phyloP scores from a whole-genome alignment of 2,888 invertebrate genomes.

The Diarsia mendica region DNA sequence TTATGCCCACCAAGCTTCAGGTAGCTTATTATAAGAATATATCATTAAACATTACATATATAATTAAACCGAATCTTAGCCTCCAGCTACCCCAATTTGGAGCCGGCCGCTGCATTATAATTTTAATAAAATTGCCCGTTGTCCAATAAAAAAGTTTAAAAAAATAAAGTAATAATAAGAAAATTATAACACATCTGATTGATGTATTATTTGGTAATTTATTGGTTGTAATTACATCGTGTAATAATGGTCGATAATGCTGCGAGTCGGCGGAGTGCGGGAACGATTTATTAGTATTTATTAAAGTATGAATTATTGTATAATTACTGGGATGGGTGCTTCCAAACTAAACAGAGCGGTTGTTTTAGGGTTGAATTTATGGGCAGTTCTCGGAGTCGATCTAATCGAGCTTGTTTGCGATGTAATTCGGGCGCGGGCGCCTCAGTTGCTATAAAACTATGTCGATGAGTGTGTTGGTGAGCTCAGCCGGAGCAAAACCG shows the following conservation, averaged over 20 bases:
- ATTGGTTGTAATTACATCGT: conserved; percentile 90
- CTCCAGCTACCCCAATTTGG: conserved; percentile 88
- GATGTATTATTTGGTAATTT: conserved; percentile 91
- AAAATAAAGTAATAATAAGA: conserved; percentile 80
- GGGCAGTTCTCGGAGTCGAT: conserved; percentile 85
- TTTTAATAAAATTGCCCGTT: conserved; percentile 89
- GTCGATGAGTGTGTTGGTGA: conserved; percentile 61
- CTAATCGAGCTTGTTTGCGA: conserved; percentile 82
- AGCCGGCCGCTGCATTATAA: conserved; percentile 85
- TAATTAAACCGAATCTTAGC: conserved; percentile 88
- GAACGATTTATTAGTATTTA: conserved; percentile 90
- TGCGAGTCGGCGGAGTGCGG: conserved; percentile 77
- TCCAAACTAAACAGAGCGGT: conserved; percentile 89
- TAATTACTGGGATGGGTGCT: conserved; percentile 89
- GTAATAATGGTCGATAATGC: conserved; percentile 89
- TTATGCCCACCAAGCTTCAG: conserved; percentile 88
- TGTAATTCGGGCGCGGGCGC: conserved; percentile 74
- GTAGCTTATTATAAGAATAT: conserved; percentile 90
- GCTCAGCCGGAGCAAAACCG: conserved; percentile 57
- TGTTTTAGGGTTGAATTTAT: conserved; percentile 89
- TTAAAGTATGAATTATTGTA: conserved; percentile 90
- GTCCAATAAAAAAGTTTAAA: conserved; percentile 80
- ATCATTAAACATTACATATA: conserved; percentile 90
- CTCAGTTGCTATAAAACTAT: conserved; percentile 67
- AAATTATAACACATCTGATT: conserved; percentile 91